These are phyloP conservation scores for Rousettus leschenaultii DNA, from an alignment of 2,113 vertebrate species.

Conservation along the genomic window DNA sequence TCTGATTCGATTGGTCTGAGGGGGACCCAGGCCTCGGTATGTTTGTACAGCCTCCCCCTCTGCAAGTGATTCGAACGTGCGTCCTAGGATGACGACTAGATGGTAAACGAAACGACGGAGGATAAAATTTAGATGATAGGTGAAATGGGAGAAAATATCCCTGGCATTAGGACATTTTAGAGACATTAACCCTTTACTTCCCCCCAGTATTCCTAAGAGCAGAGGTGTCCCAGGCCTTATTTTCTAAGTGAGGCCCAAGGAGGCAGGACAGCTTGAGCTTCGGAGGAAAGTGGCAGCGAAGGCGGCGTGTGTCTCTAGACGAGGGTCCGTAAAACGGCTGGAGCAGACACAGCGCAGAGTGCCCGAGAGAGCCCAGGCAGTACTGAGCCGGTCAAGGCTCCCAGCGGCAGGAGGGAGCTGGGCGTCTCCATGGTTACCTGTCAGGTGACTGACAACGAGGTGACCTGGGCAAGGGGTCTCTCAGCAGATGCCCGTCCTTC, in stretches of 20 bases:
- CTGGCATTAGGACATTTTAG: not conserved
- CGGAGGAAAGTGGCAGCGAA: too few relatives aligned
- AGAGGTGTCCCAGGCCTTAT: not conserved
- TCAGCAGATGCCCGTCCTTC: not conserved
- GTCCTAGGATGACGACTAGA: not conserved
- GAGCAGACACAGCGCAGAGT: not conserved
- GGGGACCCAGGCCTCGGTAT: too few relatives aligned
- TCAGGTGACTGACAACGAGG: not conserved
- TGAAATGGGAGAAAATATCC: not conserved
- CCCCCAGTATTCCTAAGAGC: not conserved
- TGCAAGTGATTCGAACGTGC: not conserved
- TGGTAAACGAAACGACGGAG: not conserved
- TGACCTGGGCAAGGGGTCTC: not conserved
- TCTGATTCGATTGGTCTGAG: not conserved
- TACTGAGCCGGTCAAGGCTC: not conserved
- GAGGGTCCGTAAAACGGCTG: not conserved
- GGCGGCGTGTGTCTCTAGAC: not conserved
- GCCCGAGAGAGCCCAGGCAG: not conserved
- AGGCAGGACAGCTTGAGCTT: too few relatives aligned
- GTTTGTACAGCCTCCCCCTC: not conserved
- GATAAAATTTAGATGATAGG: not conserved
- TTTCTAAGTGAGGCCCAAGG: not conserved
- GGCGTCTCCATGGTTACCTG: not conserved
- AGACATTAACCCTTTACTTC: not conserved
- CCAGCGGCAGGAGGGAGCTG: not conserved